Conservation (phyloP, 2,797 vertebrate genomes). For the Pseudomugil tenellus region DNA sequence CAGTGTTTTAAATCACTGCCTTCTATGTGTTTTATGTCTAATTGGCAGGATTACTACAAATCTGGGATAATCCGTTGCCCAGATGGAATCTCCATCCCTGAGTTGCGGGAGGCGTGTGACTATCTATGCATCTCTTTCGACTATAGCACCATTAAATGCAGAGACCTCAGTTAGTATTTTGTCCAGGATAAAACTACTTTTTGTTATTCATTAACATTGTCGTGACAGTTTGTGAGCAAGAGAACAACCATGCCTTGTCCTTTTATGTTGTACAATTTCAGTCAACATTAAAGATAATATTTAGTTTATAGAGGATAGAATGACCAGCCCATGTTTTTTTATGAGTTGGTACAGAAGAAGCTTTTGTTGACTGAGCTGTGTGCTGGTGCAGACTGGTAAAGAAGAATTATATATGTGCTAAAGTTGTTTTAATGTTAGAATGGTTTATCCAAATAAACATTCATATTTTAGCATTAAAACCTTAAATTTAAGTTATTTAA, state of each 20-base stretch:
- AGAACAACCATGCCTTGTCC: neutral
- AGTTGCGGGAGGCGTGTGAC: constrained; percentile 97
- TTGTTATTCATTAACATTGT: neutral
- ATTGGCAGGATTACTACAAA: constrained; percentile 98
- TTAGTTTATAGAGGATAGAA: constrained; percentile 1
- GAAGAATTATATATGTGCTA: neutral
- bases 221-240: neutral
- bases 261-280: neutral
- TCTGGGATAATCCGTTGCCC: constrained; percentile 98
- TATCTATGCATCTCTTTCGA: constrained; percentile 99
- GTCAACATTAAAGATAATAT: neutral
- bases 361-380: neutral
- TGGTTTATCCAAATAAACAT: neutral
- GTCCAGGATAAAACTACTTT: neutral
- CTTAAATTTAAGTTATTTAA: neutral
- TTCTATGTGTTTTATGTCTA: constrained; percentile 55
- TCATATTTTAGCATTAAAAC: neutral
- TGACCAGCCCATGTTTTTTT: neutral
- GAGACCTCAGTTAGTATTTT: constrained; percentile 96
- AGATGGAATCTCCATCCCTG: constrained; percentile 98
- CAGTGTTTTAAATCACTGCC: constrained; percentile 31
- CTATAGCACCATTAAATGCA: constrained; percentile 99
- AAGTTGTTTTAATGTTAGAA: neutral
- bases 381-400: neutral
- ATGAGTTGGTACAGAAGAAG: neutral